These are phyloP conservation scores for Apotomis betuletana DNA, from an alignment of 2,888 invertebrate species.

Conservation along the genomic window DNA sequence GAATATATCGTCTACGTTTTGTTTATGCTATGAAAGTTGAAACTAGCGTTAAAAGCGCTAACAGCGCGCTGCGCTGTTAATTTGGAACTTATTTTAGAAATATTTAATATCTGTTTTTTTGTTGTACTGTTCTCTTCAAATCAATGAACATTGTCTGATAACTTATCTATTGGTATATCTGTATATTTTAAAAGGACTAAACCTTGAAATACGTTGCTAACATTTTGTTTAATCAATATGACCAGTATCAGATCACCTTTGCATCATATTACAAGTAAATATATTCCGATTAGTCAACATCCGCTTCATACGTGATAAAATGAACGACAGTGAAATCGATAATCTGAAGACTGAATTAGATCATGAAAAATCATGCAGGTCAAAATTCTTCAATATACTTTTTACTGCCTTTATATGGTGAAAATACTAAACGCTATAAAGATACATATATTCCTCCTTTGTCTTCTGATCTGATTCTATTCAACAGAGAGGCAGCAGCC, in stretches of 20 bases:
- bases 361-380: slow-evolving; percentile 78
- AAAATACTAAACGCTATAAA: not conserved
- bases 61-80: not conserved
- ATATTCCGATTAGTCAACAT: slow-evolving; percentile 8
- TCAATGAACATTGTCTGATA: not conserved
- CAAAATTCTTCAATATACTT: slow-evolving; percentile 28
- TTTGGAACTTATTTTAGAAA: not conserved
- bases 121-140: too few relatives aligned
- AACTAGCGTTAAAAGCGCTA: not conserved
- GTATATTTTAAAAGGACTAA: not conserved
- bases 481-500: slow-evolving; percentile 70
- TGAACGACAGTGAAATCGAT: slow-evolving; percentile 78
- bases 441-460: not conserved
- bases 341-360: slow-evolving; percentile 75
- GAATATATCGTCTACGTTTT: slow-evolving; percentile 13
- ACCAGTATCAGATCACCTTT: slow-evolving; percentile 3
- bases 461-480: not conserved
- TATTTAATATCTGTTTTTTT: not conserved
- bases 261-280: not conserved
- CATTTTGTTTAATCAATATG: slow-evolving; percentile 54
- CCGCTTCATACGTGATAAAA: slow-evolving; percentile 45
- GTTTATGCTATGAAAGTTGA: not conserved
- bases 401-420: not conserved
- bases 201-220: slow-evolving; percentile 46
- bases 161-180: not conserved